Evolutionary conservation across 2,113 vertebrate species (phyloP).

Genomic region (Psilopogon haemacephalus): DNA sequence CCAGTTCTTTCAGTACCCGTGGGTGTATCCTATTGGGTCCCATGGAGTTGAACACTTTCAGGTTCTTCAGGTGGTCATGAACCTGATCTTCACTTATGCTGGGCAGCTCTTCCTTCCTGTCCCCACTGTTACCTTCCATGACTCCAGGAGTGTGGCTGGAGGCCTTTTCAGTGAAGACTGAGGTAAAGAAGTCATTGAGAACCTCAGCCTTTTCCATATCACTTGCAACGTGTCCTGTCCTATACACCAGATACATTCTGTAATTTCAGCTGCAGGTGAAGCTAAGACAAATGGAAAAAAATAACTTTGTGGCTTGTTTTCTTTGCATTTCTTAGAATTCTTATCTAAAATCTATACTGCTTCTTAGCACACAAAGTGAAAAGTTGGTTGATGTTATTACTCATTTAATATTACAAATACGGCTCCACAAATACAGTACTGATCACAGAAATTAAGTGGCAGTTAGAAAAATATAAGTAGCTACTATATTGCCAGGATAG

Average conservation of each 20-base stretch:
- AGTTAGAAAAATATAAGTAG: neutral
- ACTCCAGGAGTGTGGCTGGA: too few species aligned
- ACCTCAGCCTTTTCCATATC: too few species aligned
- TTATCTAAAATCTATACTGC: neutral
- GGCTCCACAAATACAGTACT: neutral
- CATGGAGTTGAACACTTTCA: too few species aligned
- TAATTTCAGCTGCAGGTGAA: neutral
- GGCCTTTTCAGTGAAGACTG: too few species aligned
- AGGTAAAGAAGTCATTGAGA: too few species aligned
- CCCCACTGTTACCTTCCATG: too few species aligned
- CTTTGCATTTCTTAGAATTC: neutral
- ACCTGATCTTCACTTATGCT: too few species aligned
- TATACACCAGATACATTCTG: neutral
- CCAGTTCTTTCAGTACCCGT: too few species aligned
- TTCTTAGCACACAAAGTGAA: neutral
- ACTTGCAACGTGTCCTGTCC: neutral
- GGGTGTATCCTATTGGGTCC: too few species aligned
- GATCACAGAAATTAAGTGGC: neutral
- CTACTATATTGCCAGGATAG: neutral
- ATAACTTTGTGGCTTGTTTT: neutral
- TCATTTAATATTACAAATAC: neutral
- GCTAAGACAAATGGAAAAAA: neutral
- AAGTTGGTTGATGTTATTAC: neutral
- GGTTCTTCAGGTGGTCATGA: too few species aligned
- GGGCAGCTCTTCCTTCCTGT: too few species aligned